phyloP scores from a whole-genome alignment of 2,113 vertebrate genomes.

The Dasypus novemcinctus region DNA sequence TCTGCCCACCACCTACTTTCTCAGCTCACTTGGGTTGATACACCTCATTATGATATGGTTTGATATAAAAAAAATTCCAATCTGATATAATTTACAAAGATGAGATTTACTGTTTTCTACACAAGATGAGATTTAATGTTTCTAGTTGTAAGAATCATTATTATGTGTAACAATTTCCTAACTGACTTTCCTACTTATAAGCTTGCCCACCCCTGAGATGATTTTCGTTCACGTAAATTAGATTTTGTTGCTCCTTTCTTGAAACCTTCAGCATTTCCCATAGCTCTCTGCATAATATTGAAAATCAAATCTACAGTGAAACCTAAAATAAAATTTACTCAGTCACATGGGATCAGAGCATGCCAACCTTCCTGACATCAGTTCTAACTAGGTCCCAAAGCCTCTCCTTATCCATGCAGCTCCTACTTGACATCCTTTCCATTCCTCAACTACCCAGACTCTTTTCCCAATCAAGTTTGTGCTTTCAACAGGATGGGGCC shows the following conservation, averaged over 20 bases:
- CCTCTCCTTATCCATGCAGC: neutral
- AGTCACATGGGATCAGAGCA: neutral
- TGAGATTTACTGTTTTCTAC: neutral
- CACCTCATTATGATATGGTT: neutral
- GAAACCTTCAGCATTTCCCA: neutral
- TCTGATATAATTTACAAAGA: neutral
- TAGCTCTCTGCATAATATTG: neutral
- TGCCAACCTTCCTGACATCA: neutral
- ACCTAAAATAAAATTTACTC: neutral
- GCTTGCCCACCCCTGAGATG: neutral
- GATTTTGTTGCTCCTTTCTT: neutral
- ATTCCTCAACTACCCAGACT: neutral
- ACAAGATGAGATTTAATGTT: no score
- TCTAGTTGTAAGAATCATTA: no score
- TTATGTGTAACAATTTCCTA: neutral
- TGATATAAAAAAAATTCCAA: neutral
- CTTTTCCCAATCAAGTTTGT: neutral
- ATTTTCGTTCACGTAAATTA: neutral
- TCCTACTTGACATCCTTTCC: neutral
- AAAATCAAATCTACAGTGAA: neutral
- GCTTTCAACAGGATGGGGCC: neutral
- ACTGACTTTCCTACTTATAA: neutral
- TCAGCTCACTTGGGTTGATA: neutral
- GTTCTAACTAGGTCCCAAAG: neutral
- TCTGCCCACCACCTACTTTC: neutral